Base-by-base conservation (phyloP, 2,797 vertebrate genomes). In the Epinephelus awoara region DNA sequence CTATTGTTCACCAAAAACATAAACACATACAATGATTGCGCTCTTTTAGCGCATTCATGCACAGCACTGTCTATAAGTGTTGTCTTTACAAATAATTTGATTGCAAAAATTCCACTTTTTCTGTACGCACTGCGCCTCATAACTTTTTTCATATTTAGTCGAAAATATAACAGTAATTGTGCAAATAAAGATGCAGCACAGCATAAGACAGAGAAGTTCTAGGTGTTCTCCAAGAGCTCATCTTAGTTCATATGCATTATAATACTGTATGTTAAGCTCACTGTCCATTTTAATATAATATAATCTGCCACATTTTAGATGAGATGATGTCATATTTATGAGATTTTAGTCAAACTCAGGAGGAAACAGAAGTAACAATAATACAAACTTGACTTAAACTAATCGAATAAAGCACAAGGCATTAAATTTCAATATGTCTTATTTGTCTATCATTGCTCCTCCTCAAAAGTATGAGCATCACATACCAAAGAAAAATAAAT, bases 401-500 rank as follows among this genome's bases (percentile, higher is more conserved):
- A 42, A 10, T 42, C 2, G 40, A 42, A 42, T 42, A 42, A 10
- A 42, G 9, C 11, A 42, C 40, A n/a, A 2, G 2, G 2, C 2
- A 21, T 73, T 70, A 64, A 40, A 23, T 65, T 72, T 56, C 5
- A 80, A 1, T 18, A 58, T 65, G 23, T 61, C 9, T 29, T 5
- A 23, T 69, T 64, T 71, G 23, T 64, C n/a, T 34, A 12, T 67
- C 14, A 3, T 73, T 76, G 66, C n/a, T 47, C 25, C 47, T 72
- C 27, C 47, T 50, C 4, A 47, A 62, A 77, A 67, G n/a, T 50
- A 12, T 63, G 23, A 67, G 25, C 65, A 51, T 86, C 18, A 15
- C 0, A 10, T 72, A 81, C 50, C 19, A 65, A 38, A 27, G 29
- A 57, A 55, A 42, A 55, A 67, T 47, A 85, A 82, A 64, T 74